phyloP scores from a whole-genome alignment of 1,140 invertebrate genomes.

The Cylas formicarius region DNA sequence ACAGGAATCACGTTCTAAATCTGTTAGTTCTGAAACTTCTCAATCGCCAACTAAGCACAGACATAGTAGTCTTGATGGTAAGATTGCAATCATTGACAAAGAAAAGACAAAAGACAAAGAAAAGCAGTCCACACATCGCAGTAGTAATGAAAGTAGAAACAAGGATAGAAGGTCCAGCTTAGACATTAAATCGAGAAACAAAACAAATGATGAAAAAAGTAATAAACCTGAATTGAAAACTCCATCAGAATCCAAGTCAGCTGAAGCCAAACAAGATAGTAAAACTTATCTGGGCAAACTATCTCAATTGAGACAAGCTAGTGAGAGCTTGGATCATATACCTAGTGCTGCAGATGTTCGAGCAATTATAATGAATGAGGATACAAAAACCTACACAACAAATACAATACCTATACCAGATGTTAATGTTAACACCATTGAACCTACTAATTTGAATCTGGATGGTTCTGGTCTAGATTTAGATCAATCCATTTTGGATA shows the following conservation, averaged over 20 bases:
- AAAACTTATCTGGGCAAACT: neutral
- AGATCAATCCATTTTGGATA: slow-evolving; percentile 44
- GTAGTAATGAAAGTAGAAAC: slow-evolving; percentile 13
- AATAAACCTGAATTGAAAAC: slow-evolving; percentile 8
- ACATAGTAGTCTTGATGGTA: slow-evolving; percentile 25
- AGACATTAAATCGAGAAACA: slow-evolving; percentile 17
- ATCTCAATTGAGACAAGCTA: neutral
- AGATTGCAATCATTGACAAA: no score
- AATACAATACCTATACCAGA: slow-evolving; percentile 27
- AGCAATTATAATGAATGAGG: slow-evolving; percentile 36
- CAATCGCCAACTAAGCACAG: slow-evolving; percentile 19
- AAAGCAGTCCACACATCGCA: slow-evolving; percentile 8
- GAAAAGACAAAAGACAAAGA: slow-evolving; percentile 18
- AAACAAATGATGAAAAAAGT: slow-evolving; percentile 13
- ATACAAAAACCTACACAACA: slow-evolving; percentile 35
- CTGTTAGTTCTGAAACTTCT: slow-evolving; percentile 14
- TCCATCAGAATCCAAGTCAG: slow-evolving; percentile 10
- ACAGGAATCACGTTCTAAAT: slow-evolving; percentile 34
- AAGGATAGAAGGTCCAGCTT: slow-evolving; percentile 19
- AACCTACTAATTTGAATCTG: slow-evolving; percentile 30
- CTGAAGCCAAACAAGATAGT: slow-evolving; percentile 7
- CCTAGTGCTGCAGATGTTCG: slow-evolving; percentile 24
- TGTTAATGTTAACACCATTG: slow-evolving; percentile 6
- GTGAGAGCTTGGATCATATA: slow-evolving; percentile 5
- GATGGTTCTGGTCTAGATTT: slow-evolving; percentile 34